These are phyloP conservation scores for Glandiceps talaboti DNA, from an alignment of 53 echinoderm and acorn worm species.

Conservation along the genomic window DNA sequence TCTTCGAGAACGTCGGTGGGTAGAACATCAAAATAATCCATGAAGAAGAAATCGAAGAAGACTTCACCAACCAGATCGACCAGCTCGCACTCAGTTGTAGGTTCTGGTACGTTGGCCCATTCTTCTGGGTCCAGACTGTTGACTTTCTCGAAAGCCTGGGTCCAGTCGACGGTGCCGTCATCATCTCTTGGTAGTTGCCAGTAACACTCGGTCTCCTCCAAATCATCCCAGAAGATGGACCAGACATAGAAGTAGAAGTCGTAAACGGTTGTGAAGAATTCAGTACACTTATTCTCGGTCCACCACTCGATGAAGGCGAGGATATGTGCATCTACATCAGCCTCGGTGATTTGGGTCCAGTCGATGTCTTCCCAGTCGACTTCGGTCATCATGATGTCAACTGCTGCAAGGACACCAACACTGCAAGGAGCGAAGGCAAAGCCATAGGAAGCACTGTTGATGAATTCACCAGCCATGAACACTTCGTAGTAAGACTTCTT, in stretches of 20 bases:
- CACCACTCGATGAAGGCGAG: not conserved
- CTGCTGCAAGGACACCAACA: not conserved
- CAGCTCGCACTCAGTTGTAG: not conserved
- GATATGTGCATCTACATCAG: not conserved
- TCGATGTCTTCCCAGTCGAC: not conserved
- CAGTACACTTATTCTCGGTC: not conserved
- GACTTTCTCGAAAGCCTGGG: not conserved
- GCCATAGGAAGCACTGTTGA: not conserved
- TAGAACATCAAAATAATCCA: not conserved
- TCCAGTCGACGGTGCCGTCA: not conserved
- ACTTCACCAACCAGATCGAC: not conserved
- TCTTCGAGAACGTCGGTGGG: not conserved
- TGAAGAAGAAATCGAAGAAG: not conserved
- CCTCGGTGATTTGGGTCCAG: not conserved
- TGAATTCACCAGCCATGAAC: not conserved
- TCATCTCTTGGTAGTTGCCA: not conserved
- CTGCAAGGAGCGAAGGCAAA: not conserved
- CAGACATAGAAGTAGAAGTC: not conserved
- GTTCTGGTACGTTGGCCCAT: not conserved
- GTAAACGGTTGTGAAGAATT: not conserved
- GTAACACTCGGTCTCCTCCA: not conserved
- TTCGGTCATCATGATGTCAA: not conserved
- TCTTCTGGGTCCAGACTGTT: not conserved
- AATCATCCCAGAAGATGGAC: not conserved
- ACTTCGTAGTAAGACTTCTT: not conserved